Evolutionary conservation across 2,113 vertebrate species (phyloP).

Genomic region (Morphnarchus princeps): DNA sequence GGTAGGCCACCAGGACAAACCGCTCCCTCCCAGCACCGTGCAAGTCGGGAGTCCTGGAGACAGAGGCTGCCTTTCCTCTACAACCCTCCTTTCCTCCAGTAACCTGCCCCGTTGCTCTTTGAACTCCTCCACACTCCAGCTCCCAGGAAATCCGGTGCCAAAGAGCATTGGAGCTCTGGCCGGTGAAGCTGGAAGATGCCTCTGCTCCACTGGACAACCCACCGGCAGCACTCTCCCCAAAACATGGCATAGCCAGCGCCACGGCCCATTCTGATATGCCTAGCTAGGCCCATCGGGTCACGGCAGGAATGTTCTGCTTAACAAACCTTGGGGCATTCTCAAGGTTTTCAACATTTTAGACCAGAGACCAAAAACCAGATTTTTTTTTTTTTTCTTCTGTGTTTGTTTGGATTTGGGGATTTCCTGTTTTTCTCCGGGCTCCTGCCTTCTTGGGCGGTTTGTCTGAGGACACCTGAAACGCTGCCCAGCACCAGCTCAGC

Average conservation of each 20-base stretch:
- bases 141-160: neutral
- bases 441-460: neutral
- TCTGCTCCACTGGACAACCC: neutral
- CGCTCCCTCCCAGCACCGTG: neutral
- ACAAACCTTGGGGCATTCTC: neutral
- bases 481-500: neutral
- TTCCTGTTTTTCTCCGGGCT: conserved; percentile 22
- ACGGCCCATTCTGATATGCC: fast-evolving
- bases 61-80: neutral
- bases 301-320: neutral
- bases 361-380: neutral
- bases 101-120: neutral
- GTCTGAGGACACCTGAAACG: neutral
- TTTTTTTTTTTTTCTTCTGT: neutral
- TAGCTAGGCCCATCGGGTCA: neutral
- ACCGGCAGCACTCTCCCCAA: neutral
- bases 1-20: neutral
- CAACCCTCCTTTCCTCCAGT: neutral
- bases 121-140: neutral
- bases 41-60: fast-evolving
- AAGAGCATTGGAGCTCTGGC: neutral
- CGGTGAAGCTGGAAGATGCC: neutral
- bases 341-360: neutral
- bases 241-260: neutral
- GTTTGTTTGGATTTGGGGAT: conserved; percentile 32